Base-by-base conservation (phyloP, 2,113 vertebrate species). In the Catagonus wagneri region DNA sequence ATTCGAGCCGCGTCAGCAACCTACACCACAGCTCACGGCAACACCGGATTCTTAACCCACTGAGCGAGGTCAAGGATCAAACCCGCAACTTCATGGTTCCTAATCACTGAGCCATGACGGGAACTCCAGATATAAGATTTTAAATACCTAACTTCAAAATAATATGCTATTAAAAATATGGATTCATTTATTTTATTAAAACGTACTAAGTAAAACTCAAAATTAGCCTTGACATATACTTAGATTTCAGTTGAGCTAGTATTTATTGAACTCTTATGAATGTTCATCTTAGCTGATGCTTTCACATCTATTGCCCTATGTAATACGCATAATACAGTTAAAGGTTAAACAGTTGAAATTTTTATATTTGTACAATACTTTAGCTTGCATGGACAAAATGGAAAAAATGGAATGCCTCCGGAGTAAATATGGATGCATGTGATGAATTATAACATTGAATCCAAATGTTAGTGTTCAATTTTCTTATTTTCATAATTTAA, bases 401-500 rank as follows among this genome's bases (percentile, higher is more conserved):
- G 85, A 80, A 86, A 71, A 90, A 71, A n/a, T 19, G 22, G 12
- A 34, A 72, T 60, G 17, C 39, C 15, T 94, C 17, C 52, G 71
- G 52, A 83, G 50, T 90, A 93, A 93, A 93, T 93, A 86, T 61
- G 7, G 23, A 54, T 44, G 19, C 1, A 60, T 71, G 54, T 76
- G 32, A 65, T 94, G 22, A 90, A 69, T 89, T 60, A 79, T 81
- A 79, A 63, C 32, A 34, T 25, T 87, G 52, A 94, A 72, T 88
- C 12, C 79, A 84, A 86, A 36, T 88, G 65, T 88, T 93, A 76
- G 78, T 88, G 1, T 89, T 92, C 14, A 80, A 7, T 87, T 95
- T 95, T 68, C 25, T 79, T 83, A 61, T 60, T 95, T 92, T 78
- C 11, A 58, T 68, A 89, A 75, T 90, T 90, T 83, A 69, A 83